A percentile compares a stretch with the other conserved stretches of the same genome.
Evolutionary conservation across 2,113 vertebrate species (phyloP).

Genomic region (Hipposideros armiger): DNA sequence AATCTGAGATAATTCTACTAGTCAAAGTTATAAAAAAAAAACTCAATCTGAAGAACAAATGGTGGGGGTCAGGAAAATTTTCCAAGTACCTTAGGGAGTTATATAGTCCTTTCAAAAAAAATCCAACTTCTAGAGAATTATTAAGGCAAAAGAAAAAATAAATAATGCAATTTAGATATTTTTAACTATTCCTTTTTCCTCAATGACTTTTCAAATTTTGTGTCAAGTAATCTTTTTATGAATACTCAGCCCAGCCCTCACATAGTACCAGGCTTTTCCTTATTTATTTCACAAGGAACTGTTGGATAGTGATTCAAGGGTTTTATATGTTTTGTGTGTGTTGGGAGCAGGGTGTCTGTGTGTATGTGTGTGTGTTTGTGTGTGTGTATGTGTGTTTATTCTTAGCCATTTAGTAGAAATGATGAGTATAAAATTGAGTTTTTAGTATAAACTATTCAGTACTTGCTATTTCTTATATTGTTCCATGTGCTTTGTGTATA

Average conservation of each 20-base stretch:
- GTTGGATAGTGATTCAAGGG: background rate
- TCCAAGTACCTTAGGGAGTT: background rate
- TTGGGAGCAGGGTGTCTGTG: rapidly evolving
- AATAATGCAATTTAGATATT: background rate
- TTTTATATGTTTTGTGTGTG: background rate
- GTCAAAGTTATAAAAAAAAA: background rate
- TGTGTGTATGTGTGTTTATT: background rate
- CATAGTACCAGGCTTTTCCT: background rate
- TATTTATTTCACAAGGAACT: background rate
- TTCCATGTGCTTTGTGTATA: background rate
- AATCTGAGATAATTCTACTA: background rate
- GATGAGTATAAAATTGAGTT: background rate
- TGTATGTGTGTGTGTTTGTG: background rate
- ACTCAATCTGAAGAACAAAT: background rate
- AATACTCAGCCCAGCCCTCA: background rate
- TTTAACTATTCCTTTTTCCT: background rate
- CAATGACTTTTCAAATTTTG: background rate
- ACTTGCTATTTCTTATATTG: background rate
- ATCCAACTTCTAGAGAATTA: background rate
- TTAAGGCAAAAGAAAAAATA: background rate
- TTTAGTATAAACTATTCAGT: background rate
- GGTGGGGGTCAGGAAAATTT: background rate
- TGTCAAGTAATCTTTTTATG: background rate
- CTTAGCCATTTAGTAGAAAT: background rate
- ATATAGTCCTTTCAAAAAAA: background rate